Percentiles rank a stretch among this genome's conserved stretches.
Conservation (phyloP, 2,888 invertebrate genomes). For the Gibbula magus region DNA sequence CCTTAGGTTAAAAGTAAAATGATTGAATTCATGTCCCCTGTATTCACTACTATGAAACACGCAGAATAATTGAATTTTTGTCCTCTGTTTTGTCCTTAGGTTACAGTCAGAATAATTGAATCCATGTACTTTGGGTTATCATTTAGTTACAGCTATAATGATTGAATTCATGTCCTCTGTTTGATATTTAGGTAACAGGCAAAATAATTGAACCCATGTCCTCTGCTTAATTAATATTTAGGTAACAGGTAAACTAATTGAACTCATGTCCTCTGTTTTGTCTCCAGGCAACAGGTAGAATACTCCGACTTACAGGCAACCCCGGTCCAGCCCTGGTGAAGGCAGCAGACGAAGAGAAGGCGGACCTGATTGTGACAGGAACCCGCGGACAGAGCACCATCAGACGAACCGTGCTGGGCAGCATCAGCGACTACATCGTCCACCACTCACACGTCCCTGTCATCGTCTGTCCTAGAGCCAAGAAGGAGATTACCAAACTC, state of each 20-base stretch:
- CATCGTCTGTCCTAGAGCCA: neutral
- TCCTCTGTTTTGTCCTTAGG: neutral
- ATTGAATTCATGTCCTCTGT: too few species aligned
- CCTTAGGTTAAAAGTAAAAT: too few species aligned
- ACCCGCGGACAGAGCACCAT: neutral
- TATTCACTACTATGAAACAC: too few species aligned
- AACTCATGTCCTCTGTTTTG: too few species aligned
- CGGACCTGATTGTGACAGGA: neutral
- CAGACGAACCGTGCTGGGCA: neutral
- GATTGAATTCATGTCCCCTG: too few species aligned
- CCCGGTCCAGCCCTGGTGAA: neutral
- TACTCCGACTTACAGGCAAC: neutral
- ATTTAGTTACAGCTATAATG: too few species aligned
- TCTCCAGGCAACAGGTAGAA: neutral
- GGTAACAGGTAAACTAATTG: too few species aligned
- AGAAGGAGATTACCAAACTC: neutral
- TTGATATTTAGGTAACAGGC: too few species aligned
- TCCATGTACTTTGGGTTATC: too few species aligned
- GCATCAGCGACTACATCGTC: neutral
- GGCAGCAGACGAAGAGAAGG: neutral
- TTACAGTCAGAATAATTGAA: neutral
- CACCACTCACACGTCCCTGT: constrained; percentile 1
- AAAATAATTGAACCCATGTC: too few species aligned
- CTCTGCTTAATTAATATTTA: too few species aligned
- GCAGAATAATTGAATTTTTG: too few species aligned